Evolutionary conservation across 2,888 invertebrate species (phyloP), one percentile per base, ranked within the genome.

Genomic region (Pomacea canaliculata): DNA sequence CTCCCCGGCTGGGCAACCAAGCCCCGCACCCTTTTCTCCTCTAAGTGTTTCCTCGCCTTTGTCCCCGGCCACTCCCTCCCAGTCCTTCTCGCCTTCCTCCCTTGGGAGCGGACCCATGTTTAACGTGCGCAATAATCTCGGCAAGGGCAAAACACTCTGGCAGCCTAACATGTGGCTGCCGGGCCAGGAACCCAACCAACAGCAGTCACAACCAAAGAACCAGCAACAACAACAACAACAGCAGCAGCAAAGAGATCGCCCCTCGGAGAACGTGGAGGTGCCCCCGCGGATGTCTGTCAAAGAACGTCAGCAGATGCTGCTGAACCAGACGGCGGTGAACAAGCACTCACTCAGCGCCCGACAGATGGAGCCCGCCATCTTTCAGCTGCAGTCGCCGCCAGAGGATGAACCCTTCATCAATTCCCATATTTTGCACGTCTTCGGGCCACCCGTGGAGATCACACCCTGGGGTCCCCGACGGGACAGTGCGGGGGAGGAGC

Each of bases 391-490:
- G 23, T 62, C 69, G 51, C 62, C 27, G 62, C 73, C 73, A 46
- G 23, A 48, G 19, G 63, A 18, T 12, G 51, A 37, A 37, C 27
- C n/a, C 23, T 27, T 12, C 23, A 27, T 27, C 63, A 68, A 0
- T 12, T 16, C 59, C 56, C 60, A 49, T 48, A 27, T 82, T 62
- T 78, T 83, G 67, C 85, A 83, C 13, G 82, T 87, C 18, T 88
- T 87, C 78, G 86, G 82, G 16, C 87, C 87, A 16, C 83, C 83
- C 2, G 84, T 85, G 13, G 82, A 82, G 71, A 83, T 84, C 59
- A 27, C 63, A 8, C 65, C 49, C 12, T 46, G 71, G 46, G 65
- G 56, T 9, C 71, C 71, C 27, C 48, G 65, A 16, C 48, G 70
- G 37, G 49, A 66, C 63, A 70, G 73, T 37, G 74, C 77, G 51